phyloP scores from a whole-genome alignment of 2,113 vertebrate species.

The Melanerpes formicivorus region DNA sequence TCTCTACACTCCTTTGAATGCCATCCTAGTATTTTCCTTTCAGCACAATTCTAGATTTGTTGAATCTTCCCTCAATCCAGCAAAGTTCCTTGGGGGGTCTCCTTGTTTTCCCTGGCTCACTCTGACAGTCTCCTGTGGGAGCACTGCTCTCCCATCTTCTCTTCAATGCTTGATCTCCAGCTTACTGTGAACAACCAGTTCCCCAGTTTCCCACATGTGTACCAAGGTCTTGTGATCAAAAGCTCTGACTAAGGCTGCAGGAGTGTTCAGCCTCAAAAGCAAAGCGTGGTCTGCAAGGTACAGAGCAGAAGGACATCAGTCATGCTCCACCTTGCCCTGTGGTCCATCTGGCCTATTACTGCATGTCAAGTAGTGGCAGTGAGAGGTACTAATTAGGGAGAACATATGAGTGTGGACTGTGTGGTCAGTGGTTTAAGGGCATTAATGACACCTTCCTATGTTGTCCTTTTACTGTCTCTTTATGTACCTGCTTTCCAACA shows the following conservation, averaged over 20 bases:
- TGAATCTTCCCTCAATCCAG: background rate
- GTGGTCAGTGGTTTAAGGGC: background rate
- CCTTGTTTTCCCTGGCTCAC: background rate
- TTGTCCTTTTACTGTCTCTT: background rate
- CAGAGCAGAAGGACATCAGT: background rate
- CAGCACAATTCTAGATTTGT: background rate
- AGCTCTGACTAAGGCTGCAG: background rate
- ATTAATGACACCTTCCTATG: background rate
- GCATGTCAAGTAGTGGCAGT: background rate
- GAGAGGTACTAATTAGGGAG: background rate
- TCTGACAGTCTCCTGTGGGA: background rate
- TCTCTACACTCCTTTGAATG: background rate
- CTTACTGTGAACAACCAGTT: background rate
- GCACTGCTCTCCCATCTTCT: background rate
- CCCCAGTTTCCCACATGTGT: accelerated
- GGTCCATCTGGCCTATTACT: background rate
- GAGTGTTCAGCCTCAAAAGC: background rate
- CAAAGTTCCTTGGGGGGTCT: background rate
- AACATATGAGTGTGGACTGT: background rate
- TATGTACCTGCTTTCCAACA: background rate
- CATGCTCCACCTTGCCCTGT: background rate
- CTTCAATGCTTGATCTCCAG: background rate
- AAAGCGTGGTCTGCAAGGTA: background rate
- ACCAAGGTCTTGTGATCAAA: background rate
- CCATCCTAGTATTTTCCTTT: background rate